Percentiles rank a stretch among this genome's conserved stretches.
These are phyloP conservation scores for Erebia epiphron DNA, from an alignment of 2,888 invertebrate species.

Conservation along the genomic window DNA sequence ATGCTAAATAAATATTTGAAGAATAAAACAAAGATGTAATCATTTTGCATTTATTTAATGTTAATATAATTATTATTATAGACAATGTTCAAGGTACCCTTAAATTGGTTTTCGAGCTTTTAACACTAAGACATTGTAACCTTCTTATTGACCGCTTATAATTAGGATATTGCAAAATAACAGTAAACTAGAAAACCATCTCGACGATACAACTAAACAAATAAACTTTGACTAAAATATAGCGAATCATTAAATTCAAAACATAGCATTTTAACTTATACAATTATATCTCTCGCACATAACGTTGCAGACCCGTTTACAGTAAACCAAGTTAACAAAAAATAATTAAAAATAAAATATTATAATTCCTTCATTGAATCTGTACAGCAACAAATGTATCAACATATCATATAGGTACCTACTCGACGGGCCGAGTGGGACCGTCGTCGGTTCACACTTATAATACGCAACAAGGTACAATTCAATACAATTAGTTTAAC, in stretches of 20 bases:
- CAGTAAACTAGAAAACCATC: slow-evolving; percentile 73
- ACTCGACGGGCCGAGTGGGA: slow-evolving; percentile 50
- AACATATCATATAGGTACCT: slow-evolving; percentile 53
- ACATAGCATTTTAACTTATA: slow-evolving; percentile 68
- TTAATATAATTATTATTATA: slow-evolving; percentile 79
- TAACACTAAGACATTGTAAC: slow-evolving; percentile 79
- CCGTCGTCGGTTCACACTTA: slow-evolving; percentile 60
- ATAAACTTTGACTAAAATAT: slow-evolving; percentile 79
- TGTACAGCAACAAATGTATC: slow-evolving; percentile 67
- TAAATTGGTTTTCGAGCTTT: slow-evolving; percentile 80
- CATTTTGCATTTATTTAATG: slow-evolving; percentile 82
- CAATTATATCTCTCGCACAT: slow-evolving; percentile 70
- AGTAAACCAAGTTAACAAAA: slow-evolving; percentile 79
- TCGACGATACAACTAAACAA: slow-evolving; percentile 69
- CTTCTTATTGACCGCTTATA: slow-evolving; percentile 73
- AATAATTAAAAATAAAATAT: slow-evolving; percentile 67
- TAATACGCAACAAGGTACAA: slow-evolving; percentile 81
- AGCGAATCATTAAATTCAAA: slow-evolving; percentile 76
- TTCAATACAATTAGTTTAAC: slow-evolving; percentile 83
- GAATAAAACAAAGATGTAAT: slow-evolving; percentile 43
- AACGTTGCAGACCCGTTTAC: slow-evolving; percentile 79
- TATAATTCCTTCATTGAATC: slow-evolving; percentile 68
- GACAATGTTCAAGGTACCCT: slow-evolving; percentile 83
- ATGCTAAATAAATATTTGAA: slow-evolving; percentile 43
- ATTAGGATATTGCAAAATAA: slow-evolving; percentile 78